Percentiles rank a stretch among this genome's conserved stretches.
Evolutionary conservation across 2,888 invertebrate species (phyloP).

Genomic region (Lithophane leautieri): DNA sequence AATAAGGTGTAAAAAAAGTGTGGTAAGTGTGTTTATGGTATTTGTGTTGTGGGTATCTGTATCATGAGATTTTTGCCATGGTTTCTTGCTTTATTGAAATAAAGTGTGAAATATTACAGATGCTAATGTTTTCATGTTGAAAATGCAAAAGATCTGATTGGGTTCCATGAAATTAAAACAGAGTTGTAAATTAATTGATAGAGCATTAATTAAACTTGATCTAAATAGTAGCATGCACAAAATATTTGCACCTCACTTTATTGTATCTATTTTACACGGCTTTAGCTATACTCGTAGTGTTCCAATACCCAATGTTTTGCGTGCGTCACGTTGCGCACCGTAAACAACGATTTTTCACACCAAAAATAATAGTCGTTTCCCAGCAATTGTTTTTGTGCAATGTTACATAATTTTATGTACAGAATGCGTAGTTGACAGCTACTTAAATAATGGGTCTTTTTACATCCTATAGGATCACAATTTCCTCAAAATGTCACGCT

Average conservation of each 20-base stretch:
- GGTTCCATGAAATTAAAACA: not conserved
- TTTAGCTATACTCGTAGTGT: not conserved
- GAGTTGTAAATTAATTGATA: not conserved
- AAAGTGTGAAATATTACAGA: not conserved
- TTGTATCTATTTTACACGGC: too few species aligned
- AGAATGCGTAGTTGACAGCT: too few species aligned
- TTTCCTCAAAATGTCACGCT: not conserved
- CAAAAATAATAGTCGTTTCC: too few species aligned
- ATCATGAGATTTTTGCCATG: not conserved
- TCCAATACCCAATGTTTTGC: not conserved
- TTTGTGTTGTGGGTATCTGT: conserved; percentile 54
- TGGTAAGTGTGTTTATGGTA: conserved; percentile 33
- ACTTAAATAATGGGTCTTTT: too few species aligned
- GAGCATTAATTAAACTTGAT: too few species aligned
- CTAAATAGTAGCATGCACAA: too few species aligned
- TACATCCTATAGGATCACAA: not conserved
- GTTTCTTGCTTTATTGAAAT: too few species aligned
- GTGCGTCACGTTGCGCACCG: too few species aligned
- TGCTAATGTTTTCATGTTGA: not conserved
- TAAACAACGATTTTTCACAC: too few species aligned
- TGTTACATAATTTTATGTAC: too few species aligned
- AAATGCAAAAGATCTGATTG: not conserved
- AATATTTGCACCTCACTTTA: too few species aligned
- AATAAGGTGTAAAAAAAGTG: conserved; percentile 78
- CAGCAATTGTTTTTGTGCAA: too few species aligned